A percentile compares a stretch with the other conserved stretches of the same genome.
Conservation (phyloP, 2,113 vertebrate genomes). For the Theristicus caerulescens region DNA sequence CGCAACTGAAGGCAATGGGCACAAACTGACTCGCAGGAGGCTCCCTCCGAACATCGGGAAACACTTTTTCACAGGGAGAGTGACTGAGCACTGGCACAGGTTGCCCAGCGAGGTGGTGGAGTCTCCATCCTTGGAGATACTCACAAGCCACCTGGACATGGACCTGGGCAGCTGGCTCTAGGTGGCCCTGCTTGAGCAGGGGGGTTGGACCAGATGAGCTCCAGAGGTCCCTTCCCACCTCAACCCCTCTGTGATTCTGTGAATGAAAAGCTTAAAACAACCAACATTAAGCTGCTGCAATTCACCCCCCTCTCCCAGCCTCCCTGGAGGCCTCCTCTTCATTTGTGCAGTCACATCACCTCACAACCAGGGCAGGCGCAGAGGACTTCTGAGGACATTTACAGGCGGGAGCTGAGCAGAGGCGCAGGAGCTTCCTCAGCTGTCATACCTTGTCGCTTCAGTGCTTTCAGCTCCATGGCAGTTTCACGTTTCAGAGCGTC, state of each 20-base stretch:
- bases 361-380: background rate
- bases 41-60: background rate
- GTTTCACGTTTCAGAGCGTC: background rate
- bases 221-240: background rate
- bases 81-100: background rate
- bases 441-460: accelerated
- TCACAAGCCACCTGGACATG: background rate
- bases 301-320: background rate
- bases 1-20: background rate
- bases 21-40: background rate
- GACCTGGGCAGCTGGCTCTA: background rate
- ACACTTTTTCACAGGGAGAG: background rate
- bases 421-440: background rate
- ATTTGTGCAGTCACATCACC: background rate
- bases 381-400: background rate
- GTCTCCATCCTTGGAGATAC: background rate
- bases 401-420: background rate
- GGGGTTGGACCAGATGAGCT: background rate
- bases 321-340: background rate
- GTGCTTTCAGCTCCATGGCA: background rate
- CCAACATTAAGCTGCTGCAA: background rate
- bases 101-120: background rate
- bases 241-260: background rate
- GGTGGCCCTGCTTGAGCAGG: background rate
- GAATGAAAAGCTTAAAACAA: background rate